These are phyloP conservation scores for Drosophila pectinifera DNA, from an alignment of 1,140 invertebrate genomes.

Conservation along the genomic window DNA sequence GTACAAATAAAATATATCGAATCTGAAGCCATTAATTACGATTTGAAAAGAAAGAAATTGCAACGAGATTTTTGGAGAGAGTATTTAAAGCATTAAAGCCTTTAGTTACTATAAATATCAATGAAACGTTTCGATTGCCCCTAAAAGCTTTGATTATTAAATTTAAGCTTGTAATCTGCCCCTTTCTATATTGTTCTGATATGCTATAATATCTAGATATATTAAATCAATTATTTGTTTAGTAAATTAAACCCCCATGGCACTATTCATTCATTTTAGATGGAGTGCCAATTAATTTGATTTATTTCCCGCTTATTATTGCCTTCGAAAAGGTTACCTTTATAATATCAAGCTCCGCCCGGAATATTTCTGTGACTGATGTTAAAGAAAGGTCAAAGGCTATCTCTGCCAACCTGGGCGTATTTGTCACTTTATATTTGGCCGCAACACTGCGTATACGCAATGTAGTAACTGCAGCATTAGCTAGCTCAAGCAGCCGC, in stretches of 20 bases:
- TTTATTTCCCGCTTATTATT: slow-evolving; percentile 1
- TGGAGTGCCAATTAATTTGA: not conserved
- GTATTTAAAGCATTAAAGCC: too few species aligned
- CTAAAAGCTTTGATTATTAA: too few species aligned
- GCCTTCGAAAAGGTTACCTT: not conserved
- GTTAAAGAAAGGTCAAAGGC: slow-evolving; percentile 33
- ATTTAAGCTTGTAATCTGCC: too few species aligned
- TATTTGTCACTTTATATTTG: slow-evolving; percentile 41
- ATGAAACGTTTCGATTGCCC: too few species aligned
- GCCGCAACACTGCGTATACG: slow-evolving; percentile 40
- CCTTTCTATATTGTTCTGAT: not conserved
- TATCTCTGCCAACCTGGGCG: slow-evolving; percentile 14
- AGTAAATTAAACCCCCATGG: not conserved
- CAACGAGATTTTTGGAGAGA: not conserved
- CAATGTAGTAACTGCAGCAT: slow-evolving; percentile 26
- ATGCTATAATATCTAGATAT: not conserved
- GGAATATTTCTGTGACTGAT: not conserved
- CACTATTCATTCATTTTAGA: not conserved
- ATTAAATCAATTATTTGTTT: not conserved
- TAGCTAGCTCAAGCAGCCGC: slow-evolving; percentile 6
- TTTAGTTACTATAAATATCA: too few species aligned
- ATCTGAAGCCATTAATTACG: slow-evolving; percentile 1
- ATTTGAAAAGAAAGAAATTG: not conserved
- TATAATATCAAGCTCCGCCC: not conserved
- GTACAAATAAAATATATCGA: slow-evolving; percentile 18